These are phyloP conservation scores for Dynastes maya DNA, from an alignment of 2,888 invertebrate genomes.

Conservation along the genomic window DNA sequence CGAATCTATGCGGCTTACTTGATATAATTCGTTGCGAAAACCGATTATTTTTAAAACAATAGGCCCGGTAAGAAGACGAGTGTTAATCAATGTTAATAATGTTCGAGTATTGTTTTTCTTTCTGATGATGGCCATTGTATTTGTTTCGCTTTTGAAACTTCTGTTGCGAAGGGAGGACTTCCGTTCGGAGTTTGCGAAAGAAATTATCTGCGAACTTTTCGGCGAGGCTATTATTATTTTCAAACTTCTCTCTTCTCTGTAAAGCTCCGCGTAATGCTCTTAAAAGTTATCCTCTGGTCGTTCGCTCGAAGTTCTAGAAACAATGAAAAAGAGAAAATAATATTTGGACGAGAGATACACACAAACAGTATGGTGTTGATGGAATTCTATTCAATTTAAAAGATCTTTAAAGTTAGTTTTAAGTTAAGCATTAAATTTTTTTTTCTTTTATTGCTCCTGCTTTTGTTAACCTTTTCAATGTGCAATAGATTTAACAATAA, in stretches of 20 bases:
- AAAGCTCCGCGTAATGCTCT: conserved; percentile 29
- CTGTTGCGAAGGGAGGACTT: conserved; percentile 5
- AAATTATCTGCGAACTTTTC: conserved; percentile 33
- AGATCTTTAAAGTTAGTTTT: too few relatives aligned
- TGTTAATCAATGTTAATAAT: conserved; percentile 35
- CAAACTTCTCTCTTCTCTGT: conserved; percentile 24
- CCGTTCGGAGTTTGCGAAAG: conserved; percentile 6
- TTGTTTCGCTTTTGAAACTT: conserved; percentile 27
- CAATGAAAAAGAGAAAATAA: conserved; percentile 13
- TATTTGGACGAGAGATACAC: background rate
- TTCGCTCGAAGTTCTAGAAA: conserved; percentile 5
- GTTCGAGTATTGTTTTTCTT: conserved; percentile 29
- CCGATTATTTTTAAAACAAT: conserved; percentile 38
- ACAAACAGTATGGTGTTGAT: background rate
- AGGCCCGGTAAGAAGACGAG: background rate
- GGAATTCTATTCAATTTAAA: background rate
- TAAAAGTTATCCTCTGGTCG: conserved; percentile 30
- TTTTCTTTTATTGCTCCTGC: too few relatives aligned
- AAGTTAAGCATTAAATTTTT: too few relatives aligned
- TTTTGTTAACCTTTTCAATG: too few relatives aligned
- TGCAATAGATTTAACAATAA: too few relatives aligned
- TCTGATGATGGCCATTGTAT: conserved; percentile 18
- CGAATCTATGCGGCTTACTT: background rate
- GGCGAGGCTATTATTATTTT: conserved; percentile 31
- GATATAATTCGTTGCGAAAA: conserved; percentile 15